phyloP scores from a whole-genome alignment of 2,797 vertebrate species.

The Poecilia velifera region DNA sequence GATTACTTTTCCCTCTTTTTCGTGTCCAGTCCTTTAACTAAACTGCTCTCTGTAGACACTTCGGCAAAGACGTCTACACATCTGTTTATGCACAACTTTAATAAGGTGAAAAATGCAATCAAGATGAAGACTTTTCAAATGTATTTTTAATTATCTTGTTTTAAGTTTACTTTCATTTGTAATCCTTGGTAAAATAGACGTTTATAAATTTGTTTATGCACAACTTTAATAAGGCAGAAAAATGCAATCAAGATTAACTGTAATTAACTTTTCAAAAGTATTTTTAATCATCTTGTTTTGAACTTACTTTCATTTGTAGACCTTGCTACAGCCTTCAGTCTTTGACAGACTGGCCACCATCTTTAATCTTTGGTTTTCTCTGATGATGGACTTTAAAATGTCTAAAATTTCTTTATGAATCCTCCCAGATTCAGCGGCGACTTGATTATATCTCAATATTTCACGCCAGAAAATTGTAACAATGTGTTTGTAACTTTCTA shows the following conservation, averaged over 20 bases:
- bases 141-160: background rate
- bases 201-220: background rate
- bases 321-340: background rate
- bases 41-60: background rate
- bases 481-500: background rate
- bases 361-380: background rate
- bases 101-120: background rate
- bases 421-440: background rate
- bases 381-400: background rate
- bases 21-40: slow-evolving; percentile 5
- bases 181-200: background rate
- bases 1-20: slow-evolving; percentile 8
- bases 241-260: background rate
- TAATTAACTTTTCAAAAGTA: background rate
- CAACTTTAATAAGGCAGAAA: background rate
- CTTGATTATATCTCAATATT: background rate
- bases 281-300: background rate
- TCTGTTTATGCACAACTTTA: background rate
- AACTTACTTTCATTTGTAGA: background rate
- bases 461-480: background rate
- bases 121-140: background rate
- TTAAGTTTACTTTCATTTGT: background rate
- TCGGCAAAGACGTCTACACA: background rate
- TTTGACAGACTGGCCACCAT: background rate
- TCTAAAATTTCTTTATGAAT: background rate